A percentile compares a stretch with the other conserved stretches of the same genome.
Evolutionary conservation across 2,888 invertebrate species (phyloP).

Genomic region (Ectobius pallidus): DNA sequence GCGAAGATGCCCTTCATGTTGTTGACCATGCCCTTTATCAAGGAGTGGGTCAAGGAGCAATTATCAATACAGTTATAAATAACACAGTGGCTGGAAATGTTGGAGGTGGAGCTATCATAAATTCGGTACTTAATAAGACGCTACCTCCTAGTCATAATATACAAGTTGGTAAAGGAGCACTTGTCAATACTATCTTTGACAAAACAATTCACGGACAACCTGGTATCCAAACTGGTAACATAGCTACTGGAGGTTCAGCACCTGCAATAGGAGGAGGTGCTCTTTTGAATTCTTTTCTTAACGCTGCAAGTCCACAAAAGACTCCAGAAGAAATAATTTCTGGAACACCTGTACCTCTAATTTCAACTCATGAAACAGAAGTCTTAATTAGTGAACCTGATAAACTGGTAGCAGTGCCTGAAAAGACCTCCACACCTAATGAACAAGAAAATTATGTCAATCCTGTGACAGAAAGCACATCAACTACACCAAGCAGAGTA

Average conservation of each 20-base stretch:
- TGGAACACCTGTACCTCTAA: too few relatives aligned
- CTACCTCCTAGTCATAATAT: background rate
- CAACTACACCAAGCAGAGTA: background rate
- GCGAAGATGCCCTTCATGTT: conserved; percentile 15
- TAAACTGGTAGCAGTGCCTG: too few relatives aligned
- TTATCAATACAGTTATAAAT: background rate
- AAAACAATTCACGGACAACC: background rate
- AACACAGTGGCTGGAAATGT: background rate
- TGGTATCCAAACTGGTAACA: background rate
- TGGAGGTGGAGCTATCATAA: background rate
- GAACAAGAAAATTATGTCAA: background rate
- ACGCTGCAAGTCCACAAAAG: too few relatives aligned
- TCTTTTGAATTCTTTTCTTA: too few relatives aligned
- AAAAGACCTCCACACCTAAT: background rate
- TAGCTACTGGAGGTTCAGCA: too few relatives aligned
- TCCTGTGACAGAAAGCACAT: background rate
- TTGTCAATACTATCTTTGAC: background rate
- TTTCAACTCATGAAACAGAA: too few relatives aligned
- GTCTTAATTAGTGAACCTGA: too few relatives aligned
- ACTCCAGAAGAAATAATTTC: too few relatives aligned
- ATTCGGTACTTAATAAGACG: background rate
- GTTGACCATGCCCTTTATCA: background rate
- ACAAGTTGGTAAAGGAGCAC: background rate
- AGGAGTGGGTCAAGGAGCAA: background rate
- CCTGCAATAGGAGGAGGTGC: too few relatives aligned